A percentile compares a stretch with the other conserved stretches of the same genome.
Evolutionary conservation across 2,797 vertebrate species (phyloP).

Genomic region (Sylvilagus floridanus): DNA sequence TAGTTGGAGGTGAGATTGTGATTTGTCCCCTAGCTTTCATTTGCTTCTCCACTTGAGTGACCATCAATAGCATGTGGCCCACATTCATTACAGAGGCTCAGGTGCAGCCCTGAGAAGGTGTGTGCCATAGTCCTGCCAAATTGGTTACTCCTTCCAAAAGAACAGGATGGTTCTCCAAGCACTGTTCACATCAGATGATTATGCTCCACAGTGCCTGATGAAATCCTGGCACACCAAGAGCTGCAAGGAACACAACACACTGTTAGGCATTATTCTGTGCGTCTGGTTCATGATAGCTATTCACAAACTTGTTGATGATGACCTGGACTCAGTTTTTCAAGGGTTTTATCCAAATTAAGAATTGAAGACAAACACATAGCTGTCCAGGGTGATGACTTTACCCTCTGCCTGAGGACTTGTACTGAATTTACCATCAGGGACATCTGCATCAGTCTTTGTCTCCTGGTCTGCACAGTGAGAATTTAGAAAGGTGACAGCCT

Average conservation of each 20-base stretch:
- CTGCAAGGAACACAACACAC: background rate
- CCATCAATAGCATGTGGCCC: background rate
- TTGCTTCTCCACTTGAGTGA: constrained; percentile 72
- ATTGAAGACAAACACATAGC: background rate
- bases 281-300: constrained; percentile 17
- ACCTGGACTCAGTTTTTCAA: constrained; percentile 40
- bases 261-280: constrained; percentile 23
- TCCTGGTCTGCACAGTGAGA: background rate
- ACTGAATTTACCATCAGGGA: background rate
- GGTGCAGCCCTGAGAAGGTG: constrained; percentile 18
- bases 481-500: background rate
- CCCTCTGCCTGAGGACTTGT: background rate
- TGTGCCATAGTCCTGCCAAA: constrained; percentile 56
- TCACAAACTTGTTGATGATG: background rate
- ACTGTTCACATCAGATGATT: constrained; percentile 26
- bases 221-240: constrained; percentile 23
- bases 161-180: constrained; percentile 65
- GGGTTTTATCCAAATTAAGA: constrained; percentile 45
- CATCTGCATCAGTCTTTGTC: background rate
- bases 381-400: background rate
- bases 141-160: constrained; percentile 68
- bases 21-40: constrained; percentile 69
- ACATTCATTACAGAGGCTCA: constrained; percentile 72
- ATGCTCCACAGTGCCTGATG: background rate
- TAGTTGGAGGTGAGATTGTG: constrained; percentile 55